Base-by-base conservation (phyloP, 2,797 vertebrate species). In the Petrocephalus sullivani region DNA sequence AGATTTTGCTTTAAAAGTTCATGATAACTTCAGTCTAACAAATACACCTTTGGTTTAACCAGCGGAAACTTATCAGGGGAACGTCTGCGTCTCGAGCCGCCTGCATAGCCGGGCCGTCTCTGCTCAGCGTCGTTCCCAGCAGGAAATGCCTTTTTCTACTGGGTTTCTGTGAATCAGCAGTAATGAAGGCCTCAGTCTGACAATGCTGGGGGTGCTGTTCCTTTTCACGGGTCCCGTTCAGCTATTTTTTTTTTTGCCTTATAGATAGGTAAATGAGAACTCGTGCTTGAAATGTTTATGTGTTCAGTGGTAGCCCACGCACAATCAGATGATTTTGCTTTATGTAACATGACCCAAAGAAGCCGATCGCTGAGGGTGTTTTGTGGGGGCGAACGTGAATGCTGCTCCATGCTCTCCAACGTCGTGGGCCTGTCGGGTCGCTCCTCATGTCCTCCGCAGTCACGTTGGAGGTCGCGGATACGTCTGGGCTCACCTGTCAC, bases 61-160 rank as follows among this genome's bases (percentile, higher is more conserved):
- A 28, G 51, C 8, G 23, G 41, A 51, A 54, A 84, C 51, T n/a
- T 5, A 21, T 51, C 16, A 84, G 23, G 12, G 46, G 49, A 21
- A 75, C 16, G 51, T 23, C 21, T 33, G 49, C 19, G 19, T 57
- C n/a, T 71, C 41, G 64, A 33, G 8, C 14, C 0, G 6, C 1
- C 14, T 1, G 2, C 7, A 23, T 23, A 75, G 49, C 67, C 21
- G 14, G 67, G 41, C 28, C 8, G 51, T 57, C n/a, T 81, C 51
- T 60, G 21, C 1, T 28, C 23, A 3, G 37, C 33, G 57, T 51
- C 61, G 5, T 14, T 61, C 71, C 23, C 16, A n/a, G 28, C 67
- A 87, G 85, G 71, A 87, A 87, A 86, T 53, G 19, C 41, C n/a
- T 23, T 75, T 54, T 19, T 87, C 28, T 82, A 41, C 71, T 54